Base-by-base conservation (phyloP, 2,888 invertebrate genomes). In the Stictocephala bisonia region DNA sequence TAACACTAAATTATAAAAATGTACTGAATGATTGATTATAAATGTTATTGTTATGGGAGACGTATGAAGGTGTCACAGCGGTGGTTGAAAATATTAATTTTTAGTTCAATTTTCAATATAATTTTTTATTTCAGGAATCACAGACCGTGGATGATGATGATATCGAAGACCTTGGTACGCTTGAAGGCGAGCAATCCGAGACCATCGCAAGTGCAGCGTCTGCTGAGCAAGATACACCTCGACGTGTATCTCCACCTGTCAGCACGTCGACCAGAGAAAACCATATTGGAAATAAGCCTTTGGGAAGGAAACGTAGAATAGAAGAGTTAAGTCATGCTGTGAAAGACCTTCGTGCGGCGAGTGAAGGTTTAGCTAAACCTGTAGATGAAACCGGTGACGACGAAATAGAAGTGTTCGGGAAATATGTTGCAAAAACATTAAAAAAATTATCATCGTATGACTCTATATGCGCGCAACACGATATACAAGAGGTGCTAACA, bases 391-490 rank as follows among this genome's bases (percentile, higher is more conserved):
- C 35, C 6, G 35, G 11, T 6, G 35, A 31, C 6, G 35, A 31
- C 11, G 35, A 31, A 31, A 31, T 31, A 31, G 35, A 31, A 6
- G 35, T 31, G 35, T 31, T 31, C 11, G 35, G 35, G 6, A 31
- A 31, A 31, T 31, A 31, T 11, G 35, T 31, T 6, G 6, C 35
- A 31, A 31, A 31, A 31, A 31, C 35, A 31, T 31, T 31, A 11
- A 11, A 31, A 31, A 31, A 31, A 31, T n/a, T 31, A 31, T 31
- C 35, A 31, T 6, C 35, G 6, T 31, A 11, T 31, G 35, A 31
- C n/a, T n/a, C 35, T 9, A 31, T 53, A 24, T 9, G 18, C 18
- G 53, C 60, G 13, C 60, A 60, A 60, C 60, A 35, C 18, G 60
- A 60, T 9, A 60, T 60, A 26, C 60, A 60, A 9, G 60, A 22